These are phyloP conservation scores for Megaceryle maxima DNA, from an alignment of 2,113 vertebrate genomes.

Conservation along the genomic window DNA sequence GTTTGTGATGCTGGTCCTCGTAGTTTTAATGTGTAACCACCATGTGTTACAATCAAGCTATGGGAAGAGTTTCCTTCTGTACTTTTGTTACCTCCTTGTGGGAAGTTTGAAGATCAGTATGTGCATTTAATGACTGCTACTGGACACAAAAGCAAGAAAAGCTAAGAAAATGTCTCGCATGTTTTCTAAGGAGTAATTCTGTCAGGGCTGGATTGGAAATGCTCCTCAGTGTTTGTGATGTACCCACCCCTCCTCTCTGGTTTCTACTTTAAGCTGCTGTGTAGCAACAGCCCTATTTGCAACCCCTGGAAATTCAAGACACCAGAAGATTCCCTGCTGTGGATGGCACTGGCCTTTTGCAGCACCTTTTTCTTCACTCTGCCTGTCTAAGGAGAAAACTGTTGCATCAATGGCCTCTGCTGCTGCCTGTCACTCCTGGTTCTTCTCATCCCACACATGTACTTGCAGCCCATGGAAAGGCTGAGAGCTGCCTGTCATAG, in stretches of 20 bases:
- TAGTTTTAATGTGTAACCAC: not conserved
- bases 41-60: fast-evolving
- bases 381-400: not conserved
- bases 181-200: not conserved
- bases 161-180: not conserved
- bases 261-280: not conserved
- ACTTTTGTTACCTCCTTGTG: not conserved
- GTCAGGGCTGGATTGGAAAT: not conserved
- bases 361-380: not conserved
- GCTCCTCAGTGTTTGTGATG: not conserved
- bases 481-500: fast-evolving
- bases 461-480: not conserved
- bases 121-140: not conserved
- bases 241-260: not conserved
- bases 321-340: not conserved
- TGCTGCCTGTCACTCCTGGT: not conserved
- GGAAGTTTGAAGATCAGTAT: not conserved
- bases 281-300: not conserved
- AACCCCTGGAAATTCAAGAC: not conserved
- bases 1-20: not conserved
- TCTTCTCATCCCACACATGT: fast-evolving
- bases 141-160: conserved; percentile 6
- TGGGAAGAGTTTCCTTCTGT: not conserved
- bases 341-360: not conserved
- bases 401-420: fast-evolving